A percentile compares a stretch with the other conserved stretches of the same genome.
Conservation (phyloP, 64 coral and sea anemone genomes). For the Stichodactyla mertensii region DNA sequence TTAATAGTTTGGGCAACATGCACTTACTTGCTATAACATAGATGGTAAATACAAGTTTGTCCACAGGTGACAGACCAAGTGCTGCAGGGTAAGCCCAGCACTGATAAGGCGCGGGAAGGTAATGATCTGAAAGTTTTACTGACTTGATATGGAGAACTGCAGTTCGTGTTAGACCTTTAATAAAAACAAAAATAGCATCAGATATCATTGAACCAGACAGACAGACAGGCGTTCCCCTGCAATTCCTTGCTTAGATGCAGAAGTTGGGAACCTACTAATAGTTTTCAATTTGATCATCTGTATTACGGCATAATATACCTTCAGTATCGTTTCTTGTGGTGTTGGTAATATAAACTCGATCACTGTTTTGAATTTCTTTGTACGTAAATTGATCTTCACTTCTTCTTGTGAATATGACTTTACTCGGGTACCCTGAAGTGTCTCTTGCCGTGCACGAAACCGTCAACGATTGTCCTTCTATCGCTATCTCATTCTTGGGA, state of each 20-base stretch:
- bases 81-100: neutral
- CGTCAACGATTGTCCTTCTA: neutral
- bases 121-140: neutral
- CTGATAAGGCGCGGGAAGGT: neutral
- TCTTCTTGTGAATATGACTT: slow-evolving; percentile 8
- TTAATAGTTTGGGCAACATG: no score
- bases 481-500: neutral
- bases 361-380: neutral
- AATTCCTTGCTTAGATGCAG: no score
- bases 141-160: neutral
- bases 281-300: neutral
- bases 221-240: no score
- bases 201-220: neutral
- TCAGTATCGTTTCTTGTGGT: neutral
- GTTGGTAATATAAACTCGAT: neutral
- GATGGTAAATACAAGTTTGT: neutral
- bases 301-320: neutral
- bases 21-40: slow-evolving; percentile 3
- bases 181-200: neutral
- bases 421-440: neutral
- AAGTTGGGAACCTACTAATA: neutral
- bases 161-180: neutral
- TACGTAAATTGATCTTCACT: neutral
- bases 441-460: neutral
- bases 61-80: neutral